Evolutionary conservation across 2,797 vertebrate genomes (phyloP), one percentile per base, ranked within the genome.

Genomic region (Scomberomorus guttatus): DNA sequence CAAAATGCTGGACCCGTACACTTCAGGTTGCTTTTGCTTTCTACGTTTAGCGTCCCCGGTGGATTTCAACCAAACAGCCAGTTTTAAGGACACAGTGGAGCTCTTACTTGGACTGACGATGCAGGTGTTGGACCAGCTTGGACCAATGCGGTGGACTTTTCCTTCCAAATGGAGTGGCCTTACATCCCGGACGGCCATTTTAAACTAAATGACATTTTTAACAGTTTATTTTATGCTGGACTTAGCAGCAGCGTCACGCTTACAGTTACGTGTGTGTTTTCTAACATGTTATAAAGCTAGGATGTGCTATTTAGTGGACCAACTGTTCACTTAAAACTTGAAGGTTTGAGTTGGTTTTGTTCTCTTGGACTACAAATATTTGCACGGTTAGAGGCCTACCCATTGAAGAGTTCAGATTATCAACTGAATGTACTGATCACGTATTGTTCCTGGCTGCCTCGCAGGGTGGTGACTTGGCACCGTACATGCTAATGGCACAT

Each of bases 251-350:
- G 77, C 18, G 14, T 57, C 81, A 75, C 46, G 51, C 60, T 79
- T 61, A 63, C 75, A 74, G 75, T 79, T 55, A 50, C 22, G 65
- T 74, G 64, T 34, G 42, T 83, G 75, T 87, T 85, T 81, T 77
- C 70, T 75, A 77, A 83, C 78, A 63, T 87, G 72, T 85, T 75
- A 39, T 77, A 60, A 83, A 74, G 48, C 42, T 52, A 78, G 64
- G 57, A 60, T 44, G 66, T 73, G 64, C 0, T 59, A 80, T 81
- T 64, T 68, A 77, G 85, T 87, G 87, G 85, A 91, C 89, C 87
- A 90, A 51, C 75, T 7, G 86, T 87, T 88, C 84, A 85, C 86
- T 76, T 79, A 58, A 90, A 84, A 93, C 92, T 90, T 93, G 90
- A 94, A 93, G 81, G 84, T 85, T 72, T 73, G 27, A 65, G 70